These are phyloP conservation scores for Climacteris rufus DNA, from an alignment of 2,113 vertebrate species.

Conservation along the genomic window DNA sequence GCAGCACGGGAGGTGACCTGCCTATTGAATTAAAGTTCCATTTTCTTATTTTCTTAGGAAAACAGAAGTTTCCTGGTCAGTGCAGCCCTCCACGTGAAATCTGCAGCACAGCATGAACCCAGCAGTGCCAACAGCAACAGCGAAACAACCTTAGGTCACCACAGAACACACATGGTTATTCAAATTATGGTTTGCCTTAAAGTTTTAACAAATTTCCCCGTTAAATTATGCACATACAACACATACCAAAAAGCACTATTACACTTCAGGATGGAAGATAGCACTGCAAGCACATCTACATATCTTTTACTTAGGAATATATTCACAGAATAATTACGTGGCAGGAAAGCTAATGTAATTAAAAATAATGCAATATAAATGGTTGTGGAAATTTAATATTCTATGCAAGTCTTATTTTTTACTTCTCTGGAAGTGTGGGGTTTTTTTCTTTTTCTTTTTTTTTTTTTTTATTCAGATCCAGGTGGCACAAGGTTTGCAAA, in stretches of 20 bases:
- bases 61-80: not conserved
- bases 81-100: not conserved
- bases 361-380: constrained; percentile 17
- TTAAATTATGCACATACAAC: constrained; percentile 1
- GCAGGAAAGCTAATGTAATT: constrained; percentile 38
- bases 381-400: not conserved
- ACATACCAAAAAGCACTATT: not conserved
- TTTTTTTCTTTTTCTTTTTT: too few relatives aligned
- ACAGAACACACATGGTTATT: not conserved
- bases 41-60: not conserved
- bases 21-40: not conserved
- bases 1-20: not conserved
- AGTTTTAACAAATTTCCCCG: not conserved
- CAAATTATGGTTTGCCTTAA: not conserved
- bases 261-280: not conserved
- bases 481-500: constrained; percentile 41
- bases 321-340: not conserved
- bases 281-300: not conserved
- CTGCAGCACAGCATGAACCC: not conserved
- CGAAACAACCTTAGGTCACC: not conserved
- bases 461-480: not conserved
- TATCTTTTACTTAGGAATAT: not conserved
- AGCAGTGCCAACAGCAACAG: not conserved
- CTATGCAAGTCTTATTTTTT: not conserved
- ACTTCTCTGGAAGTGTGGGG: not conserved